Evolutionary conservation across 64 coral and sea anemone genomes (phyloP).

Genomic region (Orbicella faveolata): DNA sequence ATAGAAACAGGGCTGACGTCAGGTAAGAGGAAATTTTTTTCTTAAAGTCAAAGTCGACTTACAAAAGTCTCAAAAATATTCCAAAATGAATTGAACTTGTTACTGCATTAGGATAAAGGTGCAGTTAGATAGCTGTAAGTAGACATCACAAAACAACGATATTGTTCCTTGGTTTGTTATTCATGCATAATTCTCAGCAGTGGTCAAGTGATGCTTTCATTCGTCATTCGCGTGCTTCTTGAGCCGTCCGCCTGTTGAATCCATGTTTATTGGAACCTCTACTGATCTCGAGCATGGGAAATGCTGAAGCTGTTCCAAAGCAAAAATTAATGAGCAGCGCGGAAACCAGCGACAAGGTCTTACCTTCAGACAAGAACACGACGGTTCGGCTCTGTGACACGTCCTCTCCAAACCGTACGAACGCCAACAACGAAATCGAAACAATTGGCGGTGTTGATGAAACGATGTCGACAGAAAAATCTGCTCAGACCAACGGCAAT

Average conservation of each 20-base stretch:
- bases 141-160: conserved; percentile 1
- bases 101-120: not conserved
- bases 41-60: not conserved
- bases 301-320: conserved; percentile 2
- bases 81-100: not conserved
- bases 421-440: not conserved
- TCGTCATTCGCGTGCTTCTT: not conserved
- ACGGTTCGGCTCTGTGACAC: not conserved
- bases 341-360: not conserved
- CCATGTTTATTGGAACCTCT: not conserved
- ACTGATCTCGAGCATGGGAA: not conserved
- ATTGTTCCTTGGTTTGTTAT: conserved; percentile 5
- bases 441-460: not conserved
- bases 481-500: not conserved
- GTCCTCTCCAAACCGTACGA: not conserved
- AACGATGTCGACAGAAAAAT: not conserved
- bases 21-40: conserved; percentile 4
- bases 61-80: not conserved
- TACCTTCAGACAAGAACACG: conserved; percentile 1
- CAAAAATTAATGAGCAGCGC: not conserved
- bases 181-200: conserved; percentile 40
- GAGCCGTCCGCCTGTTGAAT: not conserved
- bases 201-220: not conserved
- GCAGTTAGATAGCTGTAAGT: not conserved
- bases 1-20: not conserved